These are phyloP conservation scores for Ceyx margarethae DNA, from an alignment of 2,113 vertebrate genomes.

Conservation along the genomic window DNA sequence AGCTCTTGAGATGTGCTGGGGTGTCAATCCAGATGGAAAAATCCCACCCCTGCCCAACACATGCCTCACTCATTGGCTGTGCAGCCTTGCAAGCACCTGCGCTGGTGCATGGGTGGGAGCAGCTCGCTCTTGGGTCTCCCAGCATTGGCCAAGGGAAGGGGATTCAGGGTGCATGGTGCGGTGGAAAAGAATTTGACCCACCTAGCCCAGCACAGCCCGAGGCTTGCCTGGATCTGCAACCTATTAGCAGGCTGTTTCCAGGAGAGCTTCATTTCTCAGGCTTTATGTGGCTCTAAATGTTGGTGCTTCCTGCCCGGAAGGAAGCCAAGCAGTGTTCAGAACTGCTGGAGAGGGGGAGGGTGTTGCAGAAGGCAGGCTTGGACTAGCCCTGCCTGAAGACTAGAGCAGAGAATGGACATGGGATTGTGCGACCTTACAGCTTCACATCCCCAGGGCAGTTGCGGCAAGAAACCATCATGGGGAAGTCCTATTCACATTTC, in stretches of 20 bases:
- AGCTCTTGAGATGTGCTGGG: not conserved
- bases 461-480: not conserved
- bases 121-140: not conserved
- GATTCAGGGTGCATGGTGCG: rapidly evolving
- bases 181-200: not conserved
- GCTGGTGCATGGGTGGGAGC: rapidly evolving
- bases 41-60: not conserved
- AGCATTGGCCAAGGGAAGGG: not conserved
- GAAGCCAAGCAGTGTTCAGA: not conserved
- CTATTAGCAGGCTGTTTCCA: not conserved
- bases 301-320: not conserved
- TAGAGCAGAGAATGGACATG: not conserved
- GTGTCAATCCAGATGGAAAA: not conserved
- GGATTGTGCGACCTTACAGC: not conserved
- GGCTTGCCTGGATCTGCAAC: not conserved
- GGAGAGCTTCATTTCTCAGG: not conserved
- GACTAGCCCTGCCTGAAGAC: not conserved
- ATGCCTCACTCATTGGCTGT: rapidly evolving
- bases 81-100: not conserved
- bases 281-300: not conserved
- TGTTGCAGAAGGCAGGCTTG: not conserved
- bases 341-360: not conserved
- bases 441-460: rapidly evolving
- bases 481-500: not conserved
- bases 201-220: rapidly evolving